phyloP scores from a whole-genome alignment of 2,113 vertebrate genomes.

The Toxotes chatareus region DNA sequence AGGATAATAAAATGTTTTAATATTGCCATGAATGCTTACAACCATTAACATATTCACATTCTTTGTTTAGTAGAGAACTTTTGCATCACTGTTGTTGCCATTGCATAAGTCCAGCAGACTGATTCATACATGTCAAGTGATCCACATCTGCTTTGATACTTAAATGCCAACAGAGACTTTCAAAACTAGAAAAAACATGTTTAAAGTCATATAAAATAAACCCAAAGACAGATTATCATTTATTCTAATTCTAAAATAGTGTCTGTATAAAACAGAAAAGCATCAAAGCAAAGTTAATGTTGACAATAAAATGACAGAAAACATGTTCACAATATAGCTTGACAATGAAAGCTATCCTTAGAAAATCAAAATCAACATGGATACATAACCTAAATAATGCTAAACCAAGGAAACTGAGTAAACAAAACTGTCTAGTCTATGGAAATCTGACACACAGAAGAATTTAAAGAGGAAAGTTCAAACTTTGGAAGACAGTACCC shows the following conservation, averaged over 20 bases:
- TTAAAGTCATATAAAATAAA: neutral
- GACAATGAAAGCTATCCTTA: too few relatives aligned
- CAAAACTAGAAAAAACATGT: conserved; percentile 2
- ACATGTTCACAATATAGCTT: neutral
- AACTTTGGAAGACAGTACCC: neutral
- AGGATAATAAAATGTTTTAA: conserved; percentile 19
- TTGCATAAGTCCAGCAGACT: neutral
- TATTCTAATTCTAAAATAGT: too few relatives aligned
- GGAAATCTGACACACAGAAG: neutral
- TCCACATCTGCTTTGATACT: neutral
- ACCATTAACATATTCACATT: conserved; percentile 17
- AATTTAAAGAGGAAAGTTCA: neutral
- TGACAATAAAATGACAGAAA: neutral
- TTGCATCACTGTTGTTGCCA: neutral
- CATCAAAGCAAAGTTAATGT: neutral
- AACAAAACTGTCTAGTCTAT: neutral
- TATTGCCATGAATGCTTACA: conserved; percentile 5
- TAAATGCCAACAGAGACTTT: neutral
- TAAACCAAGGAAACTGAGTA: neutral
- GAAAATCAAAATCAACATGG: too few relatives aligned
- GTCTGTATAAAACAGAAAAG: neutral
- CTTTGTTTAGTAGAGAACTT: conserved; percentile 1
- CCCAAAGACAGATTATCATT: neutral
- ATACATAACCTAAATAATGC: neutral
- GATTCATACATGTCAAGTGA: neutral